Conservation (phyloP, 2,797 vertebrate genomes). For the Oreochromis grahami region DNA sequence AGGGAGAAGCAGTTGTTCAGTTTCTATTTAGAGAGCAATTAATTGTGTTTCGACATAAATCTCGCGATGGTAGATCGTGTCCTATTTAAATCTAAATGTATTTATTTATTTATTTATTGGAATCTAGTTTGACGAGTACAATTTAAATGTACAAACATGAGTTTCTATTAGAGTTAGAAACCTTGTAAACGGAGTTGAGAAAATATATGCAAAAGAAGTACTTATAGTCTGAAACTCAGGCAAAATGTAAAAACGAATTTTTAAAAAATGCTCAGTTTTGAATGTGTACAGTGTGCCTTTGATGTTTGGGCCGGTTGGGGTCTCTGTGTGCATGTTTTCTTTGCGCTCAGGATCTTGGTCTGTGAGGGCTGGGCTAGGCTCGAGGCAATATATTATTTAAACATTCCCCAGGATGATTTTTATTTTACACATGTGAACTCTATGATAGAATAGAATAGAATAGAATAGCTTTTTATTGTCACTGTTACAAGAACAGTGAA, state of each 20-base stretch:
- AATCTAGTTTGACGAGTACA: not conserved
- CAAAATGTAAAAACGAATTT: not conserved
- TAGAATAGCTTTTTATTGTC: no score
- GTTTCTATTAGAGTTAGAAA: not conserved
- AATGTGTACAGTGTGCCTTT: not conserved
- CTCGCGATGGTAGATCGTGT: not conserved
- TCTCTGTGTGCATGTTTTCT: not conserved
- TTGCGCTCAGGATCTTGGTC: not conserved
- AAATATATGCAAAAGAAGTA: not conserved
- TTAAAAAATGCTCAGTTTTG: not conserved
- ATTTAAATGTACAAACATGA: not conserved
- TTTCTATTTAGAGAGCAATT: constrained; percentile 36
- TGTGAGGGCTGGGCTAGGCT: not conserved
- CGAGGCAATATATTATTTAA: not conserved
- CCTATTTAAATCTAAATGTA: not conserved
- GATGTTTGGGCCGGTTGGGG: not conserved
- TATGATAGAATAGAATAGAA: no score
- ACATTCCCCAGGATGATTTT: not conserved
- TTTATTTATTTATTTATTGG: not conserved
- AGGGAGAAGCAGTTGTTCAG: not conserved
- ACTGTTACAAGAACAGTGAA: no score
- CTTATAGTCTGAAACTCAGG: not conserved
- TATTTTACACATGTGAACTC: not conserved
- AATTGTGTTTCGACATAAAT: not conserved
- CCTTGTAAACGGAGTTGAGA: not conserved